These are phyloP conservation scores for Phoxinus dragarum DNA, from an alignment of 2,797 vertebrate species.

Conservation along the genomic window DNA sequence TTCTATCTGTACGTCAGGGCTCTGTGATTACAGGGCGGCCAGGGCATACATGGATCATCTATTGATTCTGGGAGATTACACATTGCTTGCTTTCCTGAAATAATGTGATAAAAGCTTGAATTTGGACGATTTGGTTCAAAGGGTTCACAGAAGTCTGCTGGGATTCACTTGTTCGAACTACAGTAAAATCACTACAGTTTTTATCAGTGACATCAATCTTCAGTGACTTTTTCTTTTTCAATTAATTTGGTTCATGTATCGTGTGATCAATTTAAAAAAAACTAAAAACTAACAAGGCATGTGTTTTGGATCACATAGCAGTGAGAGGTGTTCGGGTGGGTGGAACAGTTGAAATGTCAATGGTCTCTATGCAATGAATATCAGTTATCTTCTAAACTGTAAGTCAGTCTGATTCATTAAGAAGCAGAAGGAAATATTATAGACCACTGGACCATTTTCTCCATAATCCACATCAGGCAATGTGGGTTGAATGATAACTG, in stretches of 20 bases:
- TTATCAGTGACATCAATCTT: slow-evolving; percentile 20
- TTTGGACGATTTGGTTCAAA: neutral
- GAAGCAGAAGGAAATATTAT: neutral
- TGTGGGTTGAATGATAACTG: neutral
- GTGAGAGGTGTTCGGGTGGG: neutral
- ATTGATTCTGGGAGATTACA: neutral
- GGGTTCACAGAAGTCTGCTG: neutral
- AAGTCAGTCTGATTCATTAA: neutral
- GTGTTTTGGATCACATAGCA: neutral
- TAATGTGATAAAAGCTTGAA: slow-evolving; percentile 17
- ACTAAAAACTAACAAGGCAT: neutral
- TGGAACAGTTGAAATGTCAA: slow-evolving; percentile 16
- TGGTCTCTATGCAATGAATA: neutral
- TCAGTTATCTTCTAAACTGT: neutral
- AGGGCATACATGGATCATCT: neutral
- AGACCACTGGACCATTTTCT: neutral
- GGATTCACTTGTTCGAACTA: slow-evolving; percentile 5
- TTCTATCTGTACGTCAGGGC: slow-evolving; percentile 32
- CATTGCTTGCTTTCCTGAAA: neutral
- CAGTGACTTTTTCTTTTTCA: slow-evolving; percentile 6
- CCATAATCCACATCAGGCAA: neutral
- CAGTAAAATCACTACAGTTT: neutral
- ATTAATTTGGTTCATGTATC: neutral
- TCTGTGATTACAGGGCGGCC: neutral
- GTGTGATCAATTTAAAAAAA: neutral